Evolutionary conservation across 2,113 vertebrate species (phyloP).

Genomic region (Thamnaconus septentrionalis): DNA sequence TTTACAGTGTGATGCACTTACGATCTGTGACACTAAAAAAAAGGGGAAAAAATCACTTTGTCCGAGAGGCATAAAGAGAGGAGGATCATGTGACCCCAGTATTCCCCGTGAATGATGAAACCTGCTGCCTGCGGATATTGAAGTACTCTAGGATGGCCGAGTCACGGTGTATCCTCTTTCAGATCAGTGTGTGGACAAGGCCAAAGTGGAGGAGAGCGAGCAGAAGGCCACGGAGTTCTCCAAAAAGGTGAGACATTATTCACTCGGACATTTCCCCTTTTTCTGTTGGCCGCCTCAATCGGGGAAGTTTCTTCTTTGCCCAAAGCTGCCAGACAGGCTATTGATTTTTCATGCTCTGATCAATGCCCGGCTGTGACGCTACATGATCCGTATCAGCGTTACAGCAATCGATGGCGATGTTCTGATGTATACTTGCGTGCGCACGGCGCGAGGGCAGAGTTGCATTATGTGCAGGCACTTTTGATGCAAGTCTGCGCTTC

Average conservation of each 20-base stretch:
- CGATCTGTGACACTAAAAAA: no score
- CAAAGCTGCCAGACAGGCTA: constrained; percentile 70
- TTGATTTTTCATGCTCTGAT: constrained; percentile 74
- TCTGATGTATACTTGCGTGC: constrained; percentile 68
- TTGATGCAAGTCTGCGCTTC: constrained; percentile 23
- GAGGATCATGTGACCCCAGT: no score
- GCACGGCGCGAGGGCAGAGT: constrained; percentile 33
- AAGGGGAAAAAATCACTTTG: no score
- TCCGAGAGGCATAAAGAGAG: no score
- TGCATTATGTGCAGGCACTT: constrained; percentile 31
- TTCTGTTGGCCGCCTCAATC: constrained; percentile 61
- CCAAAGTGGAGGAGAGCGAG: constrained; percentile 95
- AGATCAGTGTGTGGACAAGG: constrained; percentile 96
- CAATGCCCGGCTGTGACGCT: constrained; percentile 76
- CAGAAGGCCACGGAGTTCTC: constrained; percentile 92
- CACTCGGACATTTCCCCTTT: constrained; percentile 45
- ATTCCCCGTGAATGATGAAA: no score
- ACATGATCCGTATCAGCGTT: constrained; percentile 78
- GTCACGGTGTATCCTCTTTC: constrained; percentile 38
- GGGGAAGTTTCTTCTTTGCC: constrained; percentile 65
- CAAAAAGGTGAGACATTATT: constrained; percentile 88
- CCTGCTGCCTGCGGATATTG: no score
- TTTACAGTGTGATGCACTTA: no score
- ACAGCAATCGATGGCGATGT: constrained; percentile 70
- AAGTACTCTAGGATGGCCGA: no score